phyloP scores from a whole-genome alignment of 2,113 vertebrate species.

The Canis aureus region DNA sequence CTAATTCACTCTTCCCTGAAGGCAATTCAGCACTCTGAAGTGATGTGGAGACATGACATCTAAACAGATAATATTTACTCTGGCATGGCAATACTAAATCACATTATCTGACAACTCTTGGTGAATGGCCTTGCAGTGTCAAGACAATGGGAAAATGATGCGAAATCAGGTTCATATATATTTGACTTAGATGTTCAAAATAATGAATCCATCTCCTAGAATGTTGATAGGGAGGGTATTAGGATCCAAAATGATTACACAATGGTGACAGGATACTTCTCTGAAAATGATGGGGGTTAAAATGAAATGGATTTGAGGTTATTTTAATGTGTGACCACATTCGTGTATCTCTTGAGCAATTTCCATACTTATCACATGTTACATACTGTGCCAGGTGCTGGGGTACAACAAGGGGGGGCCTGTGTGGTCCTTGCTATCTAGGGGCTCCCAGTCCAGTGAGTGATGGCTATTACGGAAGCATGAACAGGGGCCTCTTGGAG shows the following conservation, averaged over 20 bases:
- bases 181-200: not conserved
- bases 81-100: conserved; percentile 62
- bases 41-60: conserved; percentile 71
- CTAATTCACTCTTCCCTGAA: conserved; percentile 68
- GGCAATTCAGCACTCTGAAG: conserved; percentile 55
- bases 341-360: not conserved
- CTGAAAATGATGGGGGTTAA: conserved; percentile 7
- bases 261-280: not conserved
- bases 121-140: conserved; percentile 68
- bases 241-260: conserved; percentile 51
- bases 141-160: conserved; percentile 62
- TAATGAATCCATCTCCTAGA: conserved; percentile 53
- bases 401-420: not conserved
- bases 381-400: not conserved
- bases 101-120: conserved; percentile 61
- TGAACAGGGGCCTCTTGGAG: not conserved
- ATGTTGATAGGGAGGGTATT: not conserved
- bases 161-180: conserved; percentile 60
- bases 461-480: not conserved
- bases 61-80: conserved; percentile 58
- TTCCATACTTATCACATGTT: not conserved
- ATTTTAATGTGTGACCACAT: not conserved
- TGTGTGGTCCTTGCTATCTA: not conserved
- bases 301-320: not conserved
- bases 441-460: accelerated